A percentile compares a stretch with the other conserved stretches of the same genome.
Evolutionary conservation across 2,113 vertebrate species (phyloP).

Genomic region (Bos javanicus): DNA sequence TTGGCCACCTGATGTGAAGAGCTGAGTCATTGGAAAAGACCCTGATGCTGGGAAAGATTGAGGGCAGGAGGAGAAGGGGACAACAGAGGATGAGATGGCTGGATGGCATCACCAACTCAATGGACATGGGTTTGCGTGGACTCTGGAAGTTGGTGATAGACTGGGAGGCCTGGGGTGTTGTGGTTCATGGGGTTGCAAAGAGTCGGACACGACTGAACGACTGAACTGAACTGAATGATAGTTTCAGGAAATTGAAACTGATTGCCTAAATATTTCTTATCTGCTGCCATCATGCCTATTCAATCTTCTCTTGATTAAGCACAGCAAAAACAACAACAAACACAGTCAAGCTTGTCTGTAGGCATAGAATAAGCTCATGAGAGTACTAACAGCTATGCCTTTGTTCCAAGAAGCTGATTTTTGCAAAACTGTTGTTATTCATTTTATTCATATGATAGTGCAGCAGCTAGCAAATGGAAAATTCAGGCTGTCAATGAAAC

Average conservation of each 20-base stretch:
- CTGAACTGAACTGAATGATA: neutral
- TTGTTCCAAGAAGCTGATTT: neutral
- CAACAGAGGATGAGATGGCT: neutral
- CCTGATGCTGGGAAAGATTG: neutral
- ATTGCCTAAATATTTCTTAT: neutral
- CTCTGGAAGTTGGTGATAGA: neutral
- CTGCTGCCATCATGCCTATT: neutral
- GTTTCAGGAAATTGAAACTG: neutral
- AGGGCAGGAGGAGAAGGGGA: neutral
- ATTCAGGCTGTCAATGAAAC: neutral
- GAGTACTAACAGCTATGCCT: neutral
- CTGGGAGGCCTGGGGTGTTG: neutral
- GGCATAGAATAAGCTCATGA: neutral
- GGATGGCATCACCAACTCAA: neutral
- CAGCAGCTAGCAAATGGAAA: neutral
- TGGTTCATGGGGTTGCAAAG: neutral
- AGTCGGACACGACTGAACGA: fast-evolving
- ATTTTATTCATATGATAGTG: neutral
- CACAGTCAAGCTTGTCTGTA: neutral
- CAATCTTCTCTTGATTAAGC: neutral
- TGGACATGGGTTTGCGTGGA: neutral
- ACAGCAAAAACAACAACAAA: neutral
- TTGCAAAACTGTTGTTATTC: neutral
- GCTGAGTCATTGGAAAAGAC: neutral
- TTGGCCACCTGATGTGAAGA: neutral